Evolutionary conservation across 2,113 vertebrate genomes (phyloP).

Genomic region (Psephotus haematonotus): DNA sequence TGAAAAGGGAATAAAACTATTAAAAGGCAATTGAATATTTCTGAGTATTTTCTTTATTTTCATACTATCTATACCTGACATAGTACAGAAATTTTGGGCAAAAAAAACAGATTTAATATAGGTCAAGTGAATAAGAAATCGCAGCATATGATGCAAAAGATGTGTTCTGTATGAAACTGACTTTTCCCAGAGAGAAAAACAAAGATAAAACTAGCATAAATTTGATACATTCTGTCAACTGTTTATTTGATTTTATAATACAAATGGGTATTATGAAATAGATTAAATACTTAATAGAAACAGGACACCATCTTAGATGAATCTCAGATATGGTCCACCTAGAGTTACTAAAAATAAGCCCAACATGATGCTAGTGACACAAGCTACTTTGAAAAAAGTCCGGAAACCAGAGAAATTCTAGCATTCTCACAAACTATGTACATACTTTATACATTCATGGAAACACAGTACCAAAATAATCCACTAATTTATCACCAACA

Average conservation of each 20-base stretch:
- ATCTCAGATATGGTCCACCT: not conserved
- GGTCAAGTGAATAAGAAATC: not conserved
- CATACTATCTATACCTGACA: not conserved
- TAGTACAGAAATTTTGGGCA: not conserved
- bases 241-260: not conserved
- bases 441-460: not conserved
- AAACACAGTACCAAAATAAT: not conserved
- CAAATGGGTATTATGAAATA: not conserved
- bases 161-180: not conserved
- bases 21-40: not conserved
- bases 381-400: not conserved
- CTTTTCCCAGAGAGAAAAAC: not conserved
- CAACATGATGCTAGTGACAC: not conserved
- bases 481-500: not conserved
- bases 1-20: not conserved
- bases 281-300: not conserved
- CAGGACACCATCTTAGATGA: not conserved
- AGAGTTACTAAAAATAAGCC: not conserved
- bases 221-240: not conserved
- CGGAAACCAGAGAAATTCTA: not conserved
- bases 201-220: not conserved
- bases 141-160: not conserved
- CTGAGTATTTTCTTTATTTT: not conserved
- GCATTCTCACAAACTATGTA: not conserved
- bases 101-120: not conserved